These are phyloP conservation scores for Scortum barcoo DNA, from an alignment of 2,113 vertebrate genomes.

Conservation along the genomic window DNA sequence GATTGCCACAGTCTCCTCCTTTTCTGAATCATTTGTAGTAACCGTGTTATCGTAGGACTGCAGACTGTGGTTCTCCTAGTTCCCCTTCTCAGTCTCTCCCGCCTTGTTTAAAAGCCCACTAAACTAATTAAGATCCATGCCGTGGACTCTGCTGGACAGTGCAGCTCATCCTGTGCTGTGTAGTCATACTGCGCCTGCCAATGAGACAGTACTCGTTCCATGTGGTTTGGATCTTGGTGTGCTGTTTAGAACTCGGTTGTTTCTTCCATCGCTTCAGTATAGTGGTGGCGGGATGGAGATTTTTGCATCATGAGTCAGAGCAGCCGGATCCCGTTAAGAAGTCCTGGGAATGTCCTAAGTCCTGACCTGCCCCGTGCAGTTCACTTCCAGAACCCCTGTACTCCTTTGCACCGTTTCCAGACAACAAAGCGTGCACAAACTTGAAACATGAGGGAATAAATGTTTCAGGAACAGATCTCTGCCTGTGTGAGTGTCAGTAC, in stretches of 20 bases:
- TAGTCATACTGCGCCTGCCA: not conserved
- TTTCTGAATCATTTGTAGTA: not conserved
- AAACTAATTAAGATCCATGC: not conserved
- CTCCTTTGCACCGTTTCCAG: not conserved
- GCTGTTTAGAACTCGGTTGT: conserved; percentile 22
- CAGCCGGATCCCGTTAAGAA: conserved; percentile 47
- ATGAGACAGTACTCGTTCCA: not conserved
- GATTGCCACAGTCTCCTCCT: not conserved
- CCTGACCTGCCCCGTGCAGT: conserved; percentile 19
- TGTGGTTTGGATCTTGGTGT: conserved; percentile 17
- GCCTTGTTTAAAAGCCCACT: conserved; percentile 12
- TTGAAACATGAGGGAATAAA: not conserved
- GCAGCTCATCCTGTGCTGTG: not conserved
- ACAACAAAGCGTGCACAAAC: conserved; percentile 21
- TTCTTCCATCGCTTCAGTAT: conserved; percentile 44
- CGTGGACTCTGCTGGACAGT: not conserved
- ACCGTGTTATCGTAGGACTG: not conserved
- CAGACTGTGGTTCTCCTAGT: not conserved
- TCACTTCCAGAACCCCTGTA: conserved; percentile 23
- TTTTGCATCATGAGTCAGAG: conserved; percentile 74
- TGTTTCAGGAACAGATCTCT: conserved; percentile 11
- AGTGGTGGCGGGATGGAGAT: conserved; percentile 40
- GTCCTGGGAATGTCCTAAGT: conserved; percentile 55
- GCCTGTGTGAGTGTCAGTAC: conserved; percentile 31
- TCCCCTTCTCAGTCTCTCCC: not conserved